A percentile compares a stretch with the other conserved stretches of the same genome.
phyloP scores from a whole-genome alignment of 1,140 invertebrate species.

The Heliconius hewitsoni region DNA sequence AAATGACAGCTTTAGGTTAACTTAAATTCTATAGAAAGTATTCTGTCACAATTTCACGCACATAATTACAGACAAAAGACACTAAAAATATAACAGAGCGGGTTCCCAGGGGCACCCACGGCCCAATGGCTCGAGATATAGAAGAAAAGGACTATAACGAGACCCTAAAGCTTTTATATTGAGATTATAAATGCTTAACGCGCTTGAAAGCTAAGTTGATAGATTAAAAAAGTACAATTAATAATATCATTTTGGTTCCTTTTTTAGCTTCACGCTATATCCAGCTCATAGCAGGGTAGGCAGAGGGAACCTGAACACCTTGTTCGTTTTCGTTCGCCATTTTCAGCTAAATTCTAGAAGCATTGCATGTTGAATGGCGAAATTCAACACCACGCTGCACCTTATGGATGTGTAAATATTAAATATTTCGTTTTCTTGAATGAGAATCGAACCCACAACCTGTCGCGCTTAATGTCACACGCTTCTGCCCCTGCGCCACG shows the following conservation, averaged over 20 bases:
- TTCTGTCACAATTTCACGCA: background rate
- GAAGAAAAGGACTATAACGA: background rate
- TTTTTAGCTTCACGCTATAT: too few relatives aligned
- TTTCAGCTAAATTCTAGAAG: too few relatives aligned
- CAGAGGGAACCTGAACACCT: too few relatives aligned
- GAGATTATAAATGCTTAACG: background rate
- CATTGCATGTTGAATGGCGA: too few relatives aligned
- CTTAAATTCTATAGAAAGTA: constrained; percentile 1
- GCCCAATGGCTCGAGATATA: background rate
- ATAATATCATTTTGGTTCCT: background rate
- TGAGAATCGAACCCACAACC: too few relatives aligned
- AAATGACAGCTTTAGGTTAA: background rate
- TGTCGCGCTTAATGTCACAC: too few relatives aligned
- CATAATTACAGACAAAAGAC: background rate
- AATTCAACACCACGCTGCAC: too few relatives aligned
- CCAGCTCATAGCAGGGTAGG: too few relatives aligned
- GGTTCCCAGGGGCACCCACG: constrained; percentile 1
- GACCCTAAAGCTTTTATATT: background rate
- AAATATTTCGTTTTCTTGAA: too few relatives aligned
- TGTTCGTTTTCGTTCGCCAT: too few relatives aligned
- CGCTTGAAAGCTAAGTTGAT: background rate
- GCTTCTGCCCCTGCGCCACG: too few relatives aligned
- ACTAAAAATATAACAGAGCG: constrained; percentile 7
- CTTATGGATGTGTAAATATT: too few relatives aligned
- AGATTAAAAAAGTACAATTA: background rate